Percentiles rank a stretch among this genome's conserved stretches.
These are phyloP conservation scores for Trichosurus vulpecula DNA, from an alignment of 2,797 vertebrate genomes.

Conservation along the genomic window DNA sequence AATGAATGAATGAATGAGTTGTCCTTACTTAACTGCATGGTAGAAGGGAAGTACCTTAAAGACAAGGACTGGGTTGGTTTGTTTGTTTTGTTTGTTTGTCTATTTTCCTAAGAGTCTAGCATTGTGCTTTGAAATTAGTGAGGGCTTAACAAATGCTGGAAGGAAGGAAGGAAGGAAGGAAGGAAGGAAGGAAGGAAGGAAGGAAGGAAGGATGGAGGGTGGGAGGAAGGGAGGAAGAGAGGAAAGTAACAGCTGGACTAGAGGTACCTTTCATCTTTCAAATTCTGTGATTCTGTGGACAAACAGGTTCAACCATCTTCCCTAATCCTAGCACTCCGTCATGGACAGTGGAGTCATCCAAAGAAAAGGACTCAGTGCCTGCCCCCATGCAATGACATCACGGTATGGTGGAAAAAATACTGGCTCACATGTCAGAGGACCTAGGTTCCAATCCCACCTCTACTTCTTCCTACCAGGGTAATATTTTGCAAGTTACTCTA, in stretches of 20 bases:
- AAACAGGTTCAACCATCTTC: too few species aligned
- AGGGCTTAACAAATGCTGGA: too few species aligned
- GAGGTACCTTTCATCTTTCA: background rate
- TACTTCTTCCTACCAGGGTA: background rate
- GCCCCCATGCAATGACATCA: background rate
- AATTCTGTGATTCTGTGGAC: background rate
- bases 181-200: too few species aligned
- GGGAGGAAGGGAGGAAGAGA: too few species aligned
- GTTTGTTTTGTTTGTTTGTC: background rate
- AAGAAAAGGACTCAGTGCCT: too few species aligned
- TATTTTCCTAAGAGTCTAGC: background rate
- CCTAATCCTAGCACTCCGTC: too few species aligned
- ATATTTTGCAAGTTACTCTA: background rate
- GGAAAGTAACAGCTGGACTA: background rate
- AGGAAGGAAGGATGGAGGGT: too few species aligned
- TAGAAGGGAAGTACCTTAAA: background rate
- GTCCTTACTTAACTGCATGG: background rate
- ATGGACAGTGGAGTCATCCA: too few species aligned
- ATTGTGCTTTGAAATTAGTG: background rate
- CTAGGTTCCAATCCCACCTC: background rate
- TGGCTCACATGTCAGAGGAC: background rate
- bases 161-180: too few species aligned
- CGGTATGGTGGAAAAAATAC: background rate
- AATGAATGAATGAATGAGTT: background rate
- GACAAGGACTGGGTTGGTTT: background rate